Evolutionary conservation across 2,888 invertebrate genomes (phyloP), one percentile per base, ranked within the genome.

Genomic region (Nemoura dubitans): DNA sequence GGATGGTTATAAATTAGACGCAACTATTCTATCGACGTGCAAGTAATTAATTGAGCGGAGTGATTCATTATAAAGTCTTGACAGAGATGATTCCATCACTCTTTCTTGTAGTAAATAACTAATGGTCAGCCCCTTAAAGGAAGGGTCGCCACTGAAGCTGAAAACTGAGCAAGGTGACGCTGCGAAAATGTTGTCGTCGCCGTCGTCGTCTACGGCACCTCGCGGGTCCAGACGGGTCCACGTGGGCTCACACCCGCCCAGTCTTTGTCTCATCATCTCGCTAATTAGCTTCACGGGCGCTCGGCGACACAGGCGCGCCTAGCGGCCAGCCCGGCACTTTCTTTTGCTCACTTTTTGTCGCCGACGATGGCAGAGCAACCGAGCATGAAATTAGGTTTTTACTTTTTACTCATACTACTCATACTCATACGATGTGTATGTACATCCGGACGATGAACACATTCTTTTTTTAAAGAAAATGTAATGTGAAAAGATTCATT

Each of bases 321-420:
- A 59, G 2, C 16, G 59, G 59, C 59, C 59, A 59, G 59, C 59
- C 36, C 36, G 36, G 36, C 59, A 59, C 59, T 7, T 14, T 10
- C 21, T 59, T 21, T 21, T 21, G 21, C 16, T 21, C 14, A 7
- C 14, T 59, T 59, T 59, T 59, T 59, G 2, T 10, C 59, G 21
- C 21, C 59, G 59, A 59, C 59, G 59, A 10, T 21, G n/a, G 14
- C 5, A 26, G 25, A 2, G 27, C 78, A 28, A 28, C 28, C 78
- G 78, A 78, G 26, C 78, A 21, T 78, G 78, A 78, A 78, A 78
- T 78, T 78, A 78, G 78, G 78, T 78, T 78, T 78, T 78, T 59
- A 59, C 59, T 78, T 27, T 78, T 78, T 28, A 78, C 78, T 2
- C 25, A 78, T 76, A 76, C 76, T 5, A 76, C 76, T 7, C 76